phyloP scores from a whole-genome alignment of 2,113 vertebrate genomes.

The Lepus europaeus region DNA sequence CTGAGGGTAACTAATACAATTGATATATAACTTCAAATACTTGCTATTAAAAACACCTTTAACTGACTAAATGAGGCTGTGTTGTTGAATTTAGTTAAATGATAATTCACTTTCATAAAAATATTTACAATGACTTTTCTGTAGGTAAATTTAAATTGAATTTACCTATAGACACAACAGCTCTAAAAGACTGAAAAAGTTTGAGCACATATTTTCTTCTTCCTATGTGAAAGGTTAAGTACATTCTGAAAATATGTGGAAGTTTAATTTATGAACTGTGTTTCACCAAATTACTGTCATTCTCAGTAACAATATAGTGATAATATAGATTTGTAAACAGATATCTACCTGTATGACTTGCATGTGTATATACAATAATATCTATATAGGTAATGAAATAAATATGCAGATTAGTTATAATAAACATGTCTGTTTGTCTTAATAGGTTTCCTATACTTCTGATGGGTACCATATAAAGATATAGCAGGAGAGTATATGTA shows the following conservation, averaged over 20 bases:
- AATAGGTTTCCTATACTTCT: neutral
- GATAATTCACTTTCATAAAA: slow-evolving; percentile 13
- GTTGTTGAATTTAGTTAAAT: neutral
- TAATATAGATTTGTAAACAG: neutral
- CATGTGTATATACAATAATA: neutral
- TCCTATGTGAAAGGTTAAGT: neutral
- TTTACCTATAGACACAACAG: neutral
- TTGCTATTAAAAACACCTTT: neutral
- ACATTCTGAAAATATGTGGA: neutral
- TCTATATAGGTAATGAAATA: neutral
- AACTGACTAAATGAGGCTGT: neutral
- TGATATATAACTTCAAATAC: neutral
- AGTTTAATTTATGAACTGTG: slow-evolving; percentile 2
- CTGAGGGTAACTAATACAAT: neutral
- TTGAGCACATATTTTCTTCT: neutral
- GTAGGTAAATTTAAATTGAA: slow-evolving; percentile 37
- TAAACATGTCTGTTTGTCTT: neutral
- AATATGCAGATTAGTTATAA: neutral
- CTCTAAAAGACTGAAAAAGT: neutral
- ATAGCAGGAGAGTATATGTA: neutral
- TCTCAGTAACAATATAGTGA: neutral
- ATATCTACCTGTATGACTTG: neutral
- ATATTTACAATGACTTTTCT: neutral
- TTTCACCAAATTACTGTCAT: slow-evolving; percentile 4
- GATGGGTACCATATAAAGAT: neutral